These are phyloP conservation scores for Arbacia lixula DNA, from an alignment of 53 echinoderm and acorn worm genomes.

Conservation along the genomic window DNA sequence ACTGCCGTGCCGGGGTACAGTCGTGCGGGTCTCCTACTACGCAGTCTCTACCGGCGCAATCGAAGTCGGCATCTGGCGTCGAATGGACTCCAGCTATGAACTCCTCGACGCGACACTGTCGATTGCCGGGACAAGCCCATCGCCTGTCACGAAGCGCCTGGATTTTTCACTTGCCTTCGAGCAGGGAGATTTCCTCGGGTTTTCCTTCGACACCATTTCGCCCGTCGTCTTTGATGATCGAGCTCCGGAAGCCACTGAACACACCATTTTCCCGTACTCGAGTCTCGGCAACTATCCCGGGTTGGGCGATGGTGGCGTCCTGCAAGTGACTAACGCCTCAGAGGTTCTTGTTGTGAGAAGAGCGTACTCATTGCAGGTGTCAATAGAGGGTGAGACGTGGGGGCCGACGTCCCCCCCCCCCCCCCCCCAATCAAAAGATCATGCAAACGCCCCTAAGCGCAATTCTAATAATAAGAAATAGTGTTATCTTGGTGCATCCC, in stretches of 20 bases:
- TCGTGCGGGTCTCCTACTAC: conserved; percentile 32
- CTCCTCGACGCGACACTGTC: not conserved
- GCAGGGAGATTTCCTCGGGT: conserved; percentile 18
- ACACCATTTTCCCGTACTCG: not conserved
- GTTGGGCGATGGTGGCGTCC: not conserved
- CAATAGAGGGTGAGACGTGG: conserved; percentile 40
- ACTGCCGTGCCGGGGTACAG: conserved; percentile 8
- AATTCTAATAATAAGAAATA: no score
- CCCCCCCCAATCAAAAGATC: no score
- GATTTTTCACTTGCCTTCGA: not conserved
- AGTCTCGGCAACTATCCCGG: conserved; percentile 33
- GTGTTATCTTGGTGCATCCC: no score
- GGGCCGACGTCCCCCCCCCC: no score
- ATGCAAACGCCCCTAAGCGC: no score
- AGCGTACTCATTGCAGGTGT: conserved; percentile 2
- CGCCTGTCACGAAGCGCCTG: not conserved
- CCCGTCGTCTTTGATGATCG: not conserved
- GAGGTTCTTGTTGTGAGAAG: not conserved
- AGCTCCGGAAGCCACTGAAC: not conserved
- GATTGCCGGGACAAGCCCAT: not conserved
- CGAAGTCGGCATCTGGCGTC: conserved; percentile 12
- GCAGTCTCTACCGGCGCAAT: conserved; percentile 1
- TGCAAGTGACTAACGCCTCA: conserved; percentile 5
- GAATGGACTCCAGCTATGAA: not conserved
- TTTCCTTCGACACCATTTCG: conserved; percentile 2